These are phyloP conservation scores for Rhinoraja longicauda DNA, from an alignment of 2,797 vertebrate species.

Conservation along the genomic window DNA sequence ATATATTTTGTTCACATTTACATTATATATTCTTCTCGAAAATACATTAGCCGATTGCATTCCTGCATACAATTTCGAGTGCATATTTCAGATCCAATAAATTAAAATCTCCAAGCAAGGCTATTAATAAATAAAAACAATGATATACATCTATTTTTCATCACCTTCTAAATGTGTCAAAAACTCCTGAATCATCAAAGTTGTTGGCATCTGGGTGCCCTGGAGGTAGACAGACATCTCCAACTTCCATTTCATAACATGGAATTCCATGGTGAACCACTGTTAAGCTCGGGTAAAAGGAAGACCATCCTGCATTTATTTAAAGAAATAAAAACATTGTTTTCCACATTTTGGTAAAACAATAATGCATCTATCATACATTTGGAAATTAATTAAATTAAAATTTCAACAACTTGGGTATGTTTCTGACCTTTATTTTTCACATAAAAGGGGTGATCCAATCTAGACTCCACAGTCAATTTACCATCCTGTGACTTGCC, in stretches of 20 bases:
- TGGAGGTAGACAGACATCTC: constrained; percentile 93
- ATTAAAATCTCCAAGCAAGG: background rate
- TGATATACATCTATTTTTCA: constrained; percentile 11
- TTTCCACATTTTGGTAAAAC: constrained; percentile 36
- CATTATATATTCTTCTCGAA: background rate
- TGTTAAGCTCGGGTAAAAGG: constrained; percentile 97
- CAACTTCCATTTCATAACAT: constrained; percentile 93
- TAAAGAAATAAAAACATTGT: constrained; percentile 44
- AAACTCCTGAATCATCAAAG: constrained; percentile 97
- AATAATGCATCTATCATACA: background rate
- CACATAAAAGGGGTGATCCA: constrained; percentile 95
- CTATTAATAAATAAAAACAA: background rate
- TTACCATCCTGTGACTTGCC: constrained; percentile 79
- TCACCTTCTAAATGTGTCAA: constrained; percentile 99
- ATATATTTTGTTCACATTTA: background rate
- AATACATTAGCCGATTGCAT: background rate
- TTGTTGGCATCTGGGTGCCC: constrained; percentile 97
- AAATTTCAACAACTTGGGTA: background rate
- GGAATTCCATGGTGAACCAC: constrained; percentile 98
- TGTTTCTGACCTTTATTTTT: constrained; percentile 85
- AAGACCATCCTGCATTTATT: constrained; percentile 81
- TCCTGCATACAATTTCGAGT: background rate
- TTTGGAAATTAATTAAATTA: background rate
- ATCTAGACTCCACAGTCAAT: constrained; percentile 85
- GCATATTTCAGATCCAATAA: background rate